These are phyloP conservation scores for Poeciliopsis prolifica DNA, from an alignment of 2,113 vertebrate species.

Conservation along the genomic window DNA sequence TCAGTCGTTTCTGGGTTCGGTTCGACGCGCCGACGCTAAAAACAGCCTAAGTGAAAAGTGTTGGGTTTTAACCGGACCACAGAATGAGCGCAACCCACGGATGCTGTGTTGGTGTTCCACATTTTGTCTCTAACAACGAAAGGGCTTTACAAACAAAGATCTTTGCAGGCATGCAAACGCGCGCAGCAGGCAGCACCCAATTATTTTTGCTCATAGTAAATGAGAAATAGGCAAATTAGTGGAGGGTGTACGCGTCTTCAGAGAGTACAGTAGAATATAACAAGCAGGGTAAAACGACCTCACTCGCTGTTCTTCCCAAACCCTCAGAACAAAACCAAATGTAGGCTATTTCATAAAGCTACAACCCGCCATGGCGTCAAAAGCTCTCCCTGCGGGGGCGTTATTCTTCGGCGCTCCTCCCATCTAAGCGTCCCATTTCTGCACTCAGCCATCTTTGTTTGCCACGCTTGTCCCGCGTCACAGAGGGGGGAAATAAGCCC, in stretches of 20 bases:
- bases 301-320: slow-evolving; percentile 60
- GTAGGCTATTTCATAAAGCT: slow-evolving; percentile 76
- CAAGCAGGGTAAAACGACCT: slow-evolving; percentile 58
- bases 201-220: slow-evolving; percentile 70
- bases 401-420: slow-evolving; percentile 76
- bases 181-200: slow-evolving; percentile 65
- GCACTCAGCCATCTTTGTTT: slow-evolving; percentile 71
- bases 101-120: slow-evolving; percentile 23
- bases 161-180: slow-evolving; percentile 52
- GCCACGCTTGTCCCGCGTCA: slow-evolving; percentile 65
- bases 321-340: slow-evolving; percentile 72
- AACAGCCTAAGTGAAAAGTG: slow-evolving; percentile 21
- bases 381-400: slow-evolving; percentile 69
- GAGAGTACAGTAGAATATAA: slow-evolving; percentile 46
- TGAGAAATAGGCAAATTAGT: slow-evolving; percentile 68
- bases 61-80: slow-evolving; percentile 22
- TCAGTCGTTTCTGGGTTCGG: too few species aligned
- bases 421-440: slow-evolving; percentile 76
- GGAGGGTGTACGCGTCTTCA: slow-evolving; percentile 37
- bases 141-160: slow-evolving; percentile 24
- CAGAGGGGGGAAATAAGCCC: slow-evolving; percentile 47
- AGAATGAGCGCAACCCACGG: slow-evolving; percentile 13
- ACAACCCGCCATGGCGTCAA: slow-evolving; percentile 51
- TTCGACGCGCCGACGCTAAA: background rate
- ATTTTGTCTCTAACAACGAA: slow-evolving; percentile 42